Evolutionary conservation across 2,113 vertebrate species (phyloP).

Genomic region (Cyprinus carpio): DNA sequence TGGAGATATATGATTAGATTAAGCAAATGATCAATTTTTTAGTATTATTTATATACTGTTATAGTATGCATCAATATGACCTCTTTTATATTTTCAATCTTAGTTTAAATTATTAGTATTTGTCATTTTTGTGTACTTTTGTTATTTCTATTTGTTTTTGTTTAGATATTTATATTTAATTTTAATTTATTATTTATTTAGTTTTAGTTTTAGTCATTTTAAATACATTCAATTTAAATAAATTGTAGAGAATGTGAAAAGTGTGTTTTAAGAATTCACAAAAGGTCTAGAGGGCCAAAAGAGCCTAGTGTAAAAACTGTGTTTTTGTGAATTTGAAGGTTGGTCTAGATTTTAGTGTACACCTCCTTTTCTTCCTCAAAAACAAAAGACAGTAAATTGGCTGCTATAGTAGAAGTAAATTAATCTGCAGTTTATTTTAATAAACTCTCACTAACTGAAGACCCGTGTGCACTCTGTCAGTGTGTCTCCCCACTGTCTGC

Average conservation of each 20-base stretch:
- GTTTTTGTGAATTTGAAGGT: too few relatives aligned
- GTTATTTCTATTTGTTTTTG: background rate
- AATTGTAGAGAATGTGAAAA: background rate
- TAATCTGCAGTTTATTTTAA: conserved; percentile 56
- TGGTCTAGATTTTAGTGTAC: background rate
- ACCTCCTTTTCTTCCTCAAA: background rate
- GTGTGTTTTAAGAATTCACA: background rate
- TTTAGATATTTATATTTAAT: too few relatives aligned
- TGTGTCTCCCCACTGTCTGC: conserved; percentile 8
- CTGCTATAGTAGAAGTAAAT: conserved; percentile 49
- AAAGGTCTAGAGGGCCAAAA: background rate
- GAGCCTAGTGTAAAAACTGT: too few relatives aligned
- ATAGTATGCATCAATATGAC: background rate
- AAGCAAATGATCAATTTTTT: background rate
- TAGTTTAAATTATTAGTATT: too few relatives aligned
- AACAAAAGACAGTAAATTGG: conserved; percentile 52
- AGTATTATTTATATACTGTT: background rate
- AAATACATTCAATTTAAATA: background rate
- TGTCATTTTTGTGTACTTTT: background rate
- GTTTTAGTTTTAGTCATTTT: background rate
- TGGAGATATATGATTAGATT: too few relatives aligned
- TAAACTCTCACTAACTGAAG: conserved; percentile 43
- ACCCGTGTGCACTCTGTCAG: conserved; percentile 16
- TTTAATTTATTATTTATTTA: background rate
- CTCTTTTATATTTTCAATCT: background rate